A percentile compares a stretch with the other conserved stretches of the same genome.
Conservation (phyloP, 2,797 vertebrate genomes). For the Pyrocephalus nanus region DNA sequence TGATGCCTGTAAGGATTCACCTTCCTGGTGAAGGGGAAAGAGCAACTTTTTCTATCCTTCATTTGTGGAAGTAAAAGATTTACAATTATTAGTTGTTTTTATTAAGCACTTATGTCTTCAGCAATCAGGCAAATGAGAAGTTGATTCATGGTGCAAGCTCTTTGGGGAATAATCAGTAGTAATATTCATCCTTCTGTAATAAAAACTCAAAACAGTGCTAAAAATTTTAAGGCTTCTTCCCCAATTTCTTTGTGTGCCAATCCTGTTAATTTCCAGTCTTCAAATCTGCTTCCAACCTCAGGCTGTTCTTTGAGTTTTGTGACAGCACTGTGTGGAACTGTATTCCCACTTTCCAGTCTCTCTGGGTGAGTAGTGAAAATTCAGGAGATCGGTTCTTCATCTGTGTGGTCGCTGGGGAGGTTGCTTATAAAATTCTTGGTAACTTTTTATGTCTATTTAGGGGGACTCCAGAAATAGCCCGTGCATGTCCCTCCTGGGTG, state of each 20-base stretch:
- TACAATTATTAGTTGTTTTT: background rate
- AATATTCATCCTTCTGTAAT: background rate
- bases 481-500: accelerated
- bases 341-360: background rate
- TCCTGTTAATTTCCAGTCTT: background rate
- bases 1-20: background rate
- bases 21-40: background rate
- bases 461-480: background rate
- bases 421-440: background rate
- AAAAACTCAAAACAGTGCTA: background rate
- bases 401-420: background rate
- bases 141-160: background rate
- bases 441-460: background rate
- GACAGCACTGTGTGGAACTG: background rate
- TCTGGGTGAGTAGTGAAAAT: background rate
- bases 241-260: background rate
- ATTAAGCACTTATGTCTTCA: background rate
- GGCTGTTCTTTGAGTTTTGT: background rate
- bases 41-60: background rate
- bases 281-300: background rate
- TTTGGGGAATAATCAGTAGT: background rate
- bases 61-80: background rate
- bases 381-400: background rate
- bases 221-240: background rate
- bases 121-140: background rate